These are phyloP conservation scores for Gobio gobio DNA, from an alignment of 2,113 vertebrate species.

Conservation along the genomic window DNA sequence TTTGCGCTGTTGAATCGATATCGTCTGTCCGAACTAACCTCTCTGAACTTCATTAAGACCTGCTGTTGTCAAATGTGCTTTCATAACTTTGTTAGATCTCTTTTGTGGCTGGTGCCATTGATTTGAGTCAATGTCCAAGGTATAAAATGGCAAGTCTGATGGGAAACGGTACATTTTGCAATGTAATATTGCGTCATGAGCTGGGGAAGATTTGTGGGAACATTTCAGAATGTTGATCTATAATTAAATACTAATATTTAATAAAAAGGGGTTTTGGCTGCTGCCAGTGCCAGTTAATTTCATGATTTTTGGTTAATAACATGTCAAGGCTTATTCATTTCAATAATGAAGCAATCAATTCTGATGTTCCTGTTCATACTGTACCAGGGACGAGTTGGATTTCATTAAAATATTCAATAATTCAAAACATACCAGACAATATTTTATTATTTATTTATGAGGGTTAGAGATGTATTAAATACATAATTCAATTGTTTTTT, in stretches of 20 bases:
- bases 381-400: neutral
- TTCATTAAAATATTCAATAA: neutral
- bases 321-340: neutral
- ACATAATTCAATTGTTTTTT: neutral
- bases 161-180: neutral
- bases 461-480: neutral
- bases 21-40: neutral
- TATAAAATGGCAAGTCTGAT: neutral
- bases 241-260: constrained; percentile 8
- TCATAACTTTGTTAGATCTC: neutral
- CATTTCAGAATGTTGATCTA: neutral
- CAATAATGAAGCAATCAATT: neutral
- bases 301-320: no score
- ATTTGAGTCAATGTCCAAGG: neutral
- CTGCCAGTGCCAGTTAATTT: neutral
- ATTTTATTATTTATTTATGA: neutral
- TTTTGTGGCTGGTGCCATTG: neutral
- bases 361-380: neutral
- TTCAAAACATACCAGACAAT: neutral
- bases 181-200: constrained; percentile 1
- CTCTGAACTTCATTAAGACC: neutral
- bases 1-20: neutral
- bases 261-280: neutral
- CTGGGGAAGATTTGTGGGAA: neutral
- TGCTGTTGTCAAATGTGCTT: neutral